Evolutionary conservation across 2,113 vertebrate genomes (phyloP).

Genomic region (Myotis brandtii): DNA sequence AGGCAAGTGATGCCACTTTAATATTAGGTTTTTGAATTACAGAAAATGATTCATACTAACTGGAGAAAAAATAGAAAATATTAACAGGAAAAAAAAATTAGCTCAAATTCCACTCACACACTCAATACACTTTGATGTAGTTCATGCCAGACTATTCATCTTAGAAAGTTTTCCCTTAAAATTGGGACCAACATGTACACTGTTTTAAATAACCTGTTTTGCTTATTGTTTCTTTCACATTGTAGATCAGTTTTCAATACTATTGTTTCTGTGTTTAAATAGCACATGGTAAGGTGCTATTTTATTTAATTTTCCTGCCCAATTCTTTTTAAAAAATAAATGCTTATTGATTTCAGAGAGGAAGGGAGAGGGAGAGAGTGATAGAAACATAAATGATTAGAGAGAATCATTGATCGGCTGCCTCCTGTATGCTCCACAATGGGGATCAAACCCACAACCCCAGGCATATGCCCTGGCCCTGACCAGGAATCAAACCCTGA

Average conservation of each 20-base stretch:
- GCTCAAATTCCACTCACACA: not conserved
- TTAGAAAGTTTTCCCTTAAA: not conserved
- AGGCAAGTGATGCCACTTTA: not conserved
- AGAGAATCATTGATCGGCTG: no score
- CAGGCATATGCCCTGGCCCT: no score
- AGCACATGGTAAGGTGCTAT: not conserved
- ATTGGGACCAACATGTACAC: not conserved
- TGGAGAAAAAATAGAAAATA: not conserved
- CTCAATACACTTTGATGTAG: not conserved
- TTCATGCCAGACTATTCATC: not conserved
- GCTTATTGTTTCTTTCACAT: not conserved
- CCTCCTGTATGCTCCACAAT: no score
- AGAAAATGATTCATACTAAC: not conserved
- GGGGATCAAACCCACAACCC: no score
- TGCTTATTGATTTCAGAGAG: no score
- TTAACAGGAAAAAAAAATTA: not conserved
- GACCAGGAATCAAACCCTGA: no score
- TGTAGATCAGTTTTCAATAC: not conserved
- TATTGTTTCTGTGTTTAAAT: not conserved
- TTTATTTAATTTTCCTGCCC: not conserved
- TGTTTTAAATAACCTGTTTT: not conserved
- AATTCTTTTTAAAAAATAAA: not conserved
- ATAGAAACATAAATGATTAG: no score
- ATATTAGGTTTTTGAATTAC: not conserved
- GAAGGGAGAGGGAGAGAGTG: no score